These are phyloP conservation scores for Ophioninae sp. DNA, from an alignment of 2,888 invertebrate genomes.

Conservation along the genomic window DNA sequence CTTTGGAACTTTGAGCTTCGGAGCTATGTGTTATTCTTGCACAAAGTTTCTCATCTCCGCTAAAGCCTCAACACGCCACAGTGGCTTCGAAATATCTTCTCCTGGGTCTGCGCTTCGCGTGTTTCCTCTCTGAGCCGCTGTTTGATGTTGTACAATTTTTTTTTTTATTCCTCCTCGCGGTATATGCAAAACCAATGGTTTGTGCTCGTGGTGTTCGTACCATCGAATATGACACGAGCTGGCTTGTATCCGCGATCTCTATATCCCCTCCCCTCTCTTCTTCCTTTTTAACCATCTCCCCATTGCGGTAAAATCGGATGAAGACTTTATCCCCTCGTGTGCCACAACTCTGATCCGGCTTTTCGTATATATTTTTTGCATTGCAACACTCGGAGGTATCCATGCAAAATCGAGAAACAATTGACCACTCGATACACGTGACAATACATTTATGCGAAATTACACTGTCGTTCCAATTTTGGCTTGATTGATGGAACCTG, in stretches of 20 bases:
- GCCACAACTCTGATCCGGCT: slow-evolving; percentile 31
- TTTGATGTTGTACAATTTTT: slow-evolving; percentile 57
- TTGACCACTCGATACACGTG: slow-evolving; percentile 12
- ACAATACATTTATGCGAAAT: background rate
- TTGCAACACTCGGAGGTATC: slow-evolving; percentile 19
- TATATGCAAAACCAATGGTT: slow-evolving; percentile 47
- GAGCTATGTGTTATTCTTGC: slow-evolving; percentile 31
- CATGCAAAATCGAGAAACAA: background rate
- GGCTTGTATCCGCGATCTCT: slow-evolving; percentile 51
- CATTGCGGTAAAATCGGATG: slow-evolving; percentile 52
- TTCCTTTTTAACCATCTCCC: slow-evolving; percentile 34
- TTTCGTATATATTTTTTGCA: slow-evolving; percentile 35
- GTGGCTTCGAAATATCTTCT: slow-evolving; percentile 54
- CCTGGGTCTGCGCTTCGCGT: slow-evolving; percentile 40
- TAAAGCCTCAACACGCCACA: slow-evolving; percentile 46
- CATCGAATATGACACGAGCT: slow-evolving; percentile 61
- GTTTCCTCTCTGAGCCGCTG: slow-evolving; percentile 56
- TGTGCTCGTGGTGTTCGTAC: slow-evolving; percentile 59
- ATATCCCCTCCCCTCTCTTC: slow-evolving; percentile 44
- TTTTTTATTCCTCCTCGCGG: slow-evolving; percentile 33
- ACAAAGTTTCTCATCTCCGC: slow-evolving; percentile 60
- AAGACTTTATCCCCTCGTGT: slow-evolving; percentile 59
- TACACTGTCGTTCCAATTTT: background rate
- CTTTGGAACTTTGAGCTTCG: slow-evolving; percentile 42
- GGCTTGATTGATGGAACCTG: background rate